A percentile compares a stretch with the other conserved stretches of the same genome.
Conservation (phyloP, 2,797 vertebrate species). For the Schizothorax lantsangensis region DNA sequence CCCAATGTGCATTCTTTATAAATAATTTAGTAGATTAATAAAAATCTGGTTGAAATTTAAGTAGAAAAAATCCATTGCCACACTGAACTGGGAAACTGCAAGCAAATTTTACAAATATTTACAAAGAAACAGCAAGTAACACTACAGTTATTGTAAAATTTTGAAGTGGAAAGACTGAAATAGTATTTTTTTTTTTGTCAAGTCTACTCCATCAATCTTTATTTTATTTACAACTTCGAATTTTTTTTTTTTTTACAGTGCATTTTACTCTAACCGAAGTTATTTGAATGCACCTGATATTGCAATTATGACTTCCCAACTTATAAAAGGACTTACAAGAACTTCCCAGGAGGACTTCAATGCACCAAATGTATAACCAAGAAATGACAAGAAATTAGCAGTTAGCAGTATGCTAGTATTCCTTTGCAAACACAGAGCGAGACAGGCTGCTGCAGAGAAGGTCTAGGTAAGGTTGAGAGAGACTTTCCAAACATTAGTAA, state of each 20-base stretch:
- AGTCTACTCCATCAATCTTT: neutral
- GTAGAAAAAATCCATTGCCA: neutral
- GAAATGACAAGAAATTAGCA: neutral
- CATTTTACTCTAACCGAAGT: neutral
- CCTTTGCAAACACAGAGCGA: neutral
- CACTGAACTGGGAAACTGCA: neutral
- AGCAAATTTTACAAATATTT: neutral
- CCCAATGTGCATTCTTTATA: neutral
- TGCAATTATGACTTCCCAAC: neutral
- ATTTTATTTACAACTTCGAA: neutral
- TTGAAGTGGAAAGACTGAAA: neutral
- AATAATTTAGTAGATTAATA: neutral
- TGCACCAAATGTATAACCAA: neutral
- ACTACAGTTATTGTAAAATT: neutral
- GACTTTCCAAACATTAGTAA: slow-evolving; percentile 26
- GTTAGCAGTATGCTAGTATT: neutral
- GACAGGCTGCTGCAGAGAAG: neutral
- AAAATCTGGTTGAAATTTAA: neutral
- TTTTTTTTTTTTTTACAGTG: neutral
- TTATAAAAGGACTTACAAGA: neutral
- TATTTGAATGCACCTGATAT: neutral
- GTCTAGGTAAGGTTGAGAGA: slow-evolving; percentile 19
- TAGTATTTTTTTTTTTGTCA: neutral
- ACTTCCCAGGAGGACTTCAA: neutral
- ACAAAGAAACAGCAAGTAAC: neutral